Percentiles rank a stretch among this genome's conserved stretches.
These are phyloP conservation scores for Nyctibius grandis DNA, from an alignment of 2,797 vertebrate genomes.

Conservation along the genomic window DNA sequence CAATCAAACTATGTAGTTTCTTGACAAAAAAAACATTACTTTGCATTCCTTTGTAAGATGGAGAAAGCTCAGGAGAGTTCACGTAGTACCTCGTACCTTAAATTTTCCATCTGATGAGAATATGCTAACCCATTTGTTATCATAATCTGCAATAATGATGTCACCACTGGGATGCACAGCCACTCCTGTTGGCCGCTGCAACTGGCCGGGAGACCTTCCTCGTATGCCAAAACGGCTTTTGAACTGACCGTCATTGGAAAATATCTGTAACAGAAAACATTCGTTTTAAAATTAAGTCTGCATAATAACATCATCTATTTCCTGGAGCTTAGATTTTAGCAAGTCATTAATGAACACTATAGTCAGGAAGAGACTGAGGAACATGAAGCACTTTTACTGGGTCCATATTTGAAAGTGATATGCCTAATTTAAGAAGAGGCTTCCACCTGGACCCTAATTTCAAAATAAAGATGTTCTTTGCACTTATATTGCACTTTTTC, in stretches of 20 bases:
- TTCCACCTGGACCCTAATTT: background rate
- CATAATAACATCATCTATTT: background rate
- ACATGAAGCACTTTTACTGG: background rate
- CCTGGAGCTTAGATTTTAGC: background rate
- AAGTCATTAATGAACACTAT: background rate
- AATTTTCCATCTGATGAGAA: slow-evolving; percentile 97
- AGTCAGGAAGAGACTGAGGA: background rate
- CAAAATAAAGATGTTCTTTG: background rate
- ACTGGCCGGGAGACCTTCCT: slow-evolving; percentile 91
- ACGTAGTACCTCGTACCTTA: slow-evolving; percentile 79
- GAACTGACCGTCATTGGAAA: slow-evolving; percentile 95
- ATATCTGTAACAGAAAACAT: slow-evolving; percentile 79
- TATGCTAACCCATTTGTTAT: slow-evolving; percentile 99
- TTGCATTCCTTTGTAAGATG: background rate
- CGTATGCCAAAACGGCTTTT: slow-evolving; percentile 94
- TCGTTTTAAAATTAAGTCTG: background rate
- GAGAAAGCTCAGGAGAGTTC: background rate
- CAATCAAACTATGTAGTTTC: background rate
- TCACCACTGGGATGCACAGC: slow-evolving; percentile 94
- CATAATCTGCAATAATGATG: slow-evolving; percentile 97
- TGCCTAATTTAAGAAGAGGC: background rate
- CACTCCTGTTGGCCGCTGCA: slow-evolving; percentile 96
- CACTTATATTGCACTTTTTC: background rate
- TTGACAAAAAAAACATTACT: background rate
- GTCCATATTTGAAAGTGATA: background rate